Evolutionary conservation across 2,888 invertebrate genomes (phyloP).

Genomic region (Callyntrura guangdongensis): DNA sequence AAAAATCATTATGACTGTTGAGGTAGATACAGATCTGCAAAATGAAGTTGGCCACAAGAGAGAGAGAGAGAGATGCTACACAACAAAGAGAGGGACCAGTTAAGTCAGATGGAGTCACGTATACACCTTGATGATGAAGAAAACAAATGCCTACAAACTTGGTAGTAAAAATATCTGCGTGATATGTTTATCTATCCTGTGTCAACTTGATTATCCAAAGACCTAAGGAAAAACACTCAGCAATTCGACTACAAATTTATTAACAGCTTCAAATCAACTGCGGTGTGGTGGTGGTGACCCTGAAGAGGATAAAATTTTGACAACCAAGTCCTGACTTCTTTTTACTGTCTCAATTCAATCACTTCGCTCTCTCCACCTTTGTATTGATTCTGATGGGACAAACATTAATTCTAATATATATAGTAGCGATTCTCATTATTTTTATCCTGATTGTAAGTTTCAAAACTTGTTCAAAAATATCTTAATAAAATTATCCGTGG

Average conservation of each 20-base stretch:
- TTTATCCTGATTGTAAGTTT: conserved; percentile 19
- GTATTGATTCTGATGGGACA: neutral
- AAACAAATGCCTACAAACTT: neutral
- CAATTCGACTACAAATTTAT: conserved; percentile 38
- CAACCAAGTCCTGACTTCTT: neutral
- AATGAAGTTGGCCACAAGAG: neutral
- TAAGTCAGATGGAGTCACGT: conserved; percentile 25
- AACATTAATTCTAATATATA: neutral
- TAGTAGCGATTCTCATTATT: conserved; percentile 11
- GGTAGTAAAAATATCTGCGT: conserved; percentile 30
- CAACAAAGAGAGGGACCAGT: neutral
- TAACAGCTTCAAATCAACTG: conserved; percentile 31
- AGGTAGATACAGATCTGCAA: conserved; percentile 30
- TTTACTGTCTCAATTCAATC: neutral
- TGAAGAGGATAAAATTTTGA: conserved; percentile 36
- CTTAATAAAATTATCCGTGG: conserved; percentile 21
- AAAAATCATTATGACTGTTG: conserved; percentile 4
- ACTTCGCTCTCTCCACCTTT: neutral
- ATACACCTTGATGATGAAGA: neutral
- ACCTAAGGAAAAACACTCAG: neutral
- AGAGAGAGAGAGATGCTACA: neutral
- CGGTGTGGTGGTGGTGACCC: conserved; percentile 29
- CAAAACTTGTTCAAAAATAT: conserved; percentile 60
- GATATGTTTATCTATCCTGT: neutral
- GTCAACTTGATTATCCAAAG: conserved; percentile 30